phyloP scores from a whole-genome alignment of 2,888 invertebrate species.

The Microctonus brassicae region DNA sequence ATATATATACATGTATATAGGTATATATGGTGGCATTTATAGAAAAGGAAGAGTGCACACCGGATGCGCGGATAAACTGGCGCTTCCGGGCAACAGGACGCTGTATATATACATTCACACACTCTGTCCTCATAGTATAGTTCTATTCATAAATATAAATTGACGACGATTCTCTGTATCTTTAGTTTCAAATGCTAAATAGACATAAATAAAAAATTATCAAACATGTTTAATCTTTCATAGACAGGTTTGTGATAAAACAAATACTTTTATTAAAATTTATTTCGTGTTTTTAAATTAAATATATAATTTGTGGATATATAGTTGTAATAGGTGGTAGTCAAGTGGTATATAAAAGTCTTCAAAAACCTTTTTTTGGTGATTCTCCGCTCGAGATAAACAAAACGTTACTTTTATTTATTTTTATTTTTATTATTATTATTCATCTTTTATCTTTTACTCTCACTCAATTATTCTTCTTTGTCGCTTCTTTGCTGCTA shows the following conservation, averaged over 20 bases:
- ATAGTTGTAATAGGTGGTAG: conserved; percentile 14
- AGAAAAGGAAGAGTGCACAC: conserved; percentile 24
- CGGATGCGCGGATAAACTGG: conserved; percentile 47
- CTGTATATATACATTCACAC: neutral
- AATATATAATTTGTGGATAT: conserved; percentile 1
- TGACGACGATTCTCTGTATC: conserved; percentile 38
- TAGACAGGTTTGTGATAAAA: neutral
- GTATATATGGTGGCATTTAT: neutral
- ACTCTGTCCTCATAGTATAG: conserved; percentile 17
- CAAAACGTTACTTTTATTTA: too few relatives aligned
- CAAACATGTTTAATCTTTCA: neutral
- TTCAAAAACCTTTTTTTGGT: neutral
- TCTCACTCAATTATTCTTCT: too few relatives aligned
- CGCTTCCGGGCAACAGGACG: conserved; percentile 45
- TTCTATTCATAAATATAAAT: conserved; percentile 54
- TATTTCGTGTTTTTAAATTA: neutral
- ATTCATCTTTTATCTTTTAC: too few relatives aligned
- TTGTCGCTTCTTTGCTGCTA: neutral
- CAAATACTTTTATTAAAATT: neutral
- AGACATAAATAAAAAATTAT: neutral
- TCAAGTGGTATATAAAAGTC: conserved; percentile 14
- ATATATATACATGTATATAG: neutral
- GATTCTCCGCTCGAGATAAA: too few relatives aligned
- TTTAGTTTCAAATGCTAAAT: conserved; percentile 13
- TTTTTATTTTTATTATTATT: too few relatives aligned